Base-by-base conservation (phyloP, 2,888 invertebrate genomes). In the Drosophila neotestacea region DNA sequence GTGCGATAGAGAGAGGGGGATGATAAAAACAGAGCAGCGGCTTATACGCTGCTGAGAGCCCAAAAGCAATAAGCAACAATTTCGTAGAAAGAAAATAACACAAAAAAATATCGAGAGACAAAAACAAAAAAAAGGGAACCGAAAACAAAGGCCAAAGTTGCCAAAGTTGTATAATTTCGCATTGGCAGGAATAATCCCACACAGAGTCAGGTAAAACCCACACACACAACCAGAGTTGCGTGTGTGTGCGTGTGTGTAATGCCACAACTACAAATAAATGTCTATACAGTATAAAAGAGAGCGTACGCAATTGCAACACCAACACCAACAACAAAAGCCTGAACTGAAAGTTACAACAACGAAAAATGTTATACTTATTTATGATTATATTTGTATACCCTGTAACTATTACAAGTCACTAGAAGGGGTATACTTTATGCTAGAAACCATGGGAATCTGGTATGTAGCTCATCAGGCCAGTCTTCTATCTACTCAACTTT, bases 61-160 rank as follows among this genome's bases (percentile, higher is more conserved):
- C 63, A 87, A 89, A 85, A 85, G 88, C 88, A 88, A 87, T 88
- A 85, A 89, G 87, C 79, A 88, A 84, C 79, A 81, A 79, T 81
- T 81, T 77, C 78, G 74, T 66, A 66, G 89, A 77, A 81, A 66
- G 68, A 69, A 68, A 86, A 50, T 34, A 56, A 39, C 22, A 38
- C 32, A 62, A 28, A 62, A 67, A 27, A 62, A 61, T 10, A 41
- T 22, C 22, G 22, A 22, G 22, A 22, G 22, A 22, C 22, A 52
- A 54, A 48, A 46, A 50, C 59, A 42, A 58, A 38, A 58, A 60
- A 66, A 60, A 50, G 61, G 63, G 56, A 48, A 60, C 54, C 41
- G 51, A 68, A 73, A 78, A 80, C 67, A 72, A 68, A 68, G 69
- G 70, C 76, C 76, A 73, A 73, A 76, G 76, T 76, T 76, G 76